Evolutionary conservation across 2,113 vertebrate genomes (phyloP).

Genomic region (Leiothrix lutea): DNA sequence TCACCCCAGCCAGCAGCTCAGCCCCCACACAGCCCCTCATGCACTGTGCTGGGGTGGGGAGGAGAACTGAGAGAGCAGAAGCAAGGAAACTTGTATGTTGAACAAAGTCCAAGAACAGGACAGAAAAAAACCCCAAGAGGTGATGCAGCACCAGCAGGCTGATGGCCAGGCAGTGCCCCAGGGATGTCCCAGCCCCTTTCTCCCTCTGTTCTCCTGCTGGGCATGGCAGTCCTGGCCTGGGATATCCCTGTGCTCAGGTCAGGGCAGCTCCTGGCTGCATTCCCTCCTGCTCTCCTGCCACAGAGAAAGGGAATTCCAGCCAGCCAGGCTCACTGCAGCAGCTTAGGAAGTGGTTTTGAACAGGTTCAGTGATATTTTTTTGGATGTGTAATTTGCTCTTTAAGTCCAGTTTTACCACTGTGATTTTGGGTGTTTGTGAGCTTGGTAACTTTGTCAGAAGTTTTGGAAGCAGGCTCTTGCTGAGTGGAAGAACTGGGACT

Average conservation of each 20-base stretch:
- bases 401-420: fast-evolving
- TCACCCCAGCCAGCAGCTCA: neutral
- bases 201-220: neutral
- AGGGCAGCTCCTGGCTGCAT: neutral
- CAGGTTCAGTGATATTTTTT: neutral
- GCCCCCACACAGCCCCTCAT: fast-evolving
- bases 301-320: neutral
- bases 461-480: neutral
- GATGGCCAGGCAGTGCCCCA: neutral
- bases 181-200: neutral
- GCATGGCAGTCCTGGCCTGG: fast-evolving
- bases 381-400: neutral
- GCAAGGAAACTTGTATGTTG: neutral
- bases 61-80: neutral
- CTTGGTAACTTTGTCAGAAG: neutral
- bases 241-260: neutral
- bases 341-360: neutral
- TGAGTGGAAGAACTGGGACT: neutral
- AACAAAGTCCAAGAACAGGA: neutral
- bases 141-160: neutral
- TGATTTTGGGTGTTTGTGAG: neutral
- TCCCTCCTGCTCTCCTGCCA: neutral
- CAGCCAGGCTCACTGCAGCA: neutral
- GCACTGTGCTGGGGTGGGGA: neutral
- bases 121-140: neutral